Evolutionary conservation across 2,797 vertebrate genomes (phyloP), one percentile per base, ranked within the genome.

Genomic region (Enteromius paludinosus): DNA sequence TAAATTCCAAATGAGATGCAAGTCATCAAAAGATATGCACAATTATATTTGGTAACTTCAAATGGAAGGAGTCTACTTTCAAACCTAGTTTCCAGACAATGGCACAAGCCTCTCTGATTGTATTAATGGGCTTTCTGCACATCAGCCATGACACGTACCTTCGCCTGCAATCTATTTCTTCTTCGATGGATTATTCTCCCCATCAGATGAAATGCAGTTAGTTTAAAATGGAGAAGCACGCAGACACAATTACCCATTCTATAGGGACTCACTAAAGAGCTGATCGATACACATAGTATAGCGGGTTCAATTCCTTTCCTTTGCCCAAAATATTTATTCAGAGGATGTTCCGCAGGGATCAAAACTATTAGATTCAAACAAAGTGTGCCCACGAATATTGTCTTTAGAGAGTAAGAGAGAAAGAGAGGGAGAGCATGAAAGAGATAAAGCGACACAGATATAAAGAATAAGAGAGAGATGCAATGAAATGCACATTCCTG

Each of bases 21-120:
- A 94, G 93, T 94, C 93, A 94, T 94, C 93, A 94, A 93, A 94
- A 94, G 91, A 94, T 93, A 90, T 90, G 89, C 91, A 91, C 90
- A 92, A 92, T 91, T 91, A 93, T 93, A 93, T 93, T 92, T 94
- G 92, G 91, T 88, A 91, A 92, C 84, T 92, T 92, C 91, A 94
- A 94, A 93, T 91, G 90, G 88, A 92, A 91, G 81, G 91, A 90
- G 91, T 92, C 90, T 91, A 86, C 91, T 92, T 93, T 91, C 85
- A 89, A 88, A 93, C 89, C 84, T 87, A 86, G 87, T 91, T 93
- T 85, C 78, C 74, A 69, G 81, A 82, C 82, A 83, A 79, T 80
- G 79, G 74, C 77, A 84, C 76, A 84, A 86, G 82, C 66, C 70
- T 71, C 65, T 52, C 78, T 62, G 81, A 84, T 86, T 85, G 79